Evolutionary conservation across 2,888 invertebrate species (phyloP).

Genomic region (Orthosia gracilis): DNA sequence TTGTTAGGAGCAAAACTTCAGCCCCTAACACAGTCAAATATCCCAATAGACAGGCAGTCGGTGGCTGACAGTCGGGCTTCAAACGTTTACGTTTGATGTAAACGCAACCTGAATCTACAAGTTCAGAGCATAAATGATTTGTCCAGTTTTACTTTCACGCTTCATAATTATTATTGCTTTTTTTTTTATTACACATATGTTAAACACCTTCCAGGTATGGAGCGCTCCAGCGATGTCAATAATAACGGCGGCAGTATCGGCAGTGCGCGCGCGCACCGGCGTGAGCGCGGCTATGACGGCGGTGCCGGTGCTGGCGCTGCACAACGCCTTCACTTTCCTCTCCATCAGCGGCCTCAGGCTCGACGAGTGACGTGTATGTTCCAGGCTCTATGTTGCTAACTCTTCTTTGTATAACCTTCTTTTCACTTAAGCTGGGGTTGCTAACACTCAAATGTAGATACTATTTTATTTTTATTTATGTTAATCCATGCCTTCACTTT

Average conservation of each 20-base stretch:
- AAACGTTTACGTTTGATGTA: too few species aligned
- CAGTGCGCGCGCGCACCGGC: constrained; percentile 73
- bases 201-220: constrained; percentile 82
- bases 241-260: constrained; percentile 67
- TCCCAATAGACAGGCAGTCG: too few species aligned
- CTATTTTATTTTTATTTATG: too few species aligned
- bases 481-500: constrained; percentile 93
- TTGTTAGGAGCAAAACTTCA: background rate
- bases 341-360: constrained; percentile 96
- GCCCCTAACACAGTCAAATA: too few species aligned
- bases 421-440: too few species aligned
- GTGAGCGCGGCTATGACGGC: constrained; percentile 93
- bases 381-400: constrained; percentile 30
- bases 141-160: too few species aligned
- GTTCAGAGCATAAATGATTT: background rate
- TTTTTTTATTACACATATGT: background rate
- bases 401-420: constrained; percentile 7
- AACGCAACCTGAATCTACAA: too few species aligned
- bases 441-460: too few species aligned
- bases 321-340: constrained; percentile 95
- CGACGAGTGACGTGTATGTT: constrained; percentile 84
- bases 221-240: constrained; percentile 78
- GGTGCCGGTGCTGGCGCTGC: constrained; percentile 95
- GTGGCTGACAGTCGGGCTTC: too few species aligned
- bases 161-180: background rate